phyloP scores from a whole-genome alignment of 2,797 vertebrate species.

The Acridotheres tristis region DNA sequence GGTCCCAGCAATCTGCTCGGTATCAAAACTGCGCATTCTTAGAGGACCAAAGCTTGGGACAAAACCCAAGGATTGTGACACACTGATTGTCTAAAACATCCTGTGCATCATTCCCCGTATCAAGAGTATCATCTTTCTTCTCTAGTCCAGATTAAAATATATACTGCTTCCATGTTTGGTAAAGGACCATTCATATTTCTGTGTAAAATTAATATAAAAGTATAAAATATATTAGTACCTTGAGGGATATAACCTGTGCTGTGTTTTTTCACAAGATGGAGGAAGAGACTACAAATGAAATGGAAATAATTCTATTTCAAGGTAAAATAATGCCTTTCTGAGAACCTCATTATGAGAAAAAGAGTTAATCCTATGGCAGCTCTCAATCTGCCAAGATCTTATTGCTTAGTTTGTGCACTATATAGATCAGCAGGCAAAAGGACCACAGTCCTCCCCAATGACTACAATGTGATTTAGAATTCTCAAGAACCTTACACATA shows the following conservation, averaged over 20 bases:
- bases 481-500: background rate
- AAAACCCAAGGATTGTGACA: background rate
- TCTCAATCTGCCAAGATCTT: background rate
- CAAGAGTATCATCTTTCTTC: background rate
- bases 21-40: background rate
- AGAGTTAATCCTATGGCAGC: background rate
- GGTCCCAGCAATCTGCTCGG: background rate
- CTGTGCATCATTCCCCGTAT: background rate
- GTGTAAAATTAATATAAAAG: background rate
- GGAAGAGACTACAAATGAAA: background rate
- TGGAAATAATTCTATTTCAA: background rate
- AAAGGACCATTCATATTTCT: background rate
- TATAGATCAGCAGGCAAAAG: accelerated
- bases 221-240: background rate
- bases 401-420: background rate
- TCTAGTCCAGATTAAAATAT: background rate
- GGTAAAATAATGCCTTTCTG: background rate
- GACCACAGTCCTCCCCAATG: background rate
- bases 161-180: background rate
- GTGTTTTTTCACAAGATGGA: background rate
- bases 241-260: background rate
- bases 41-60: background rate
- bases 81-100: background rate
- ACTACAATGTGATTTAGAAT: background rate
- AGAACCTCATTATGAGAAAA: background rate